Evolutionary conservation across 2,113 vertebrate species (phyloP), one percentile per base, ranked within the genome.

Genomic region (Urocynchramus pylzowi): DNA sequence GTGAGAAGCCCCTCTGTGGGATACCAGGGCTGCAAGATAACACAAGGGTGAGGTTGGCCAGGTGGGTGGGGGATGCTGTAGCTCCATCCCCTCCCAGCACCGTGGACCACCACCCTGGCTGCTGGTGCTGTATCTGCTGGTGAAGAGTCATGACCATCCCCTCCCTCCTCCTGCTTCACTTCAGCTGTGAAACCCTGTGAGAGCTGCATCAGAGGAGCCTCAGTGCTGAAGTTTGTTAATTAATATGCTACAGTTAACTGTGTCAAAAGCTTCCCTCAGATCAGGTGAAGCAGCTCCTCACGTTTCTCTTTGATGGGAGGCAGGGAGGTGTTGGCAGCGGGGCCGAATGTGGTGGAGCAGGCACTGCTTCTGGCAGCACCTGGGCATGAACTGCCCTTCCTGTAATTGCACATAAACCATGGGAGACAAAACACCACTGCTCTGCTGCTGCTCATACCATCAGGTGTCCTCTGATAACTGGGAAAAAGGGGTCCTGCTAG

Each of bases 181-280:
- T 56, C 54, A 74, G 86, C 93, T 94, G 74, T 84, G 94, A 93
- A 95, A 86, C 68, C 85, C 87, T 80, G 7, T 37, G 84, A 90
- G 91, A 88, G 35, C 57, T 89, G 35, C 67, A 74, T n/a, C 61
- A 81, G 74, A 89, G 64, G 39, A 95, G 47, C 77, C 53, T 69
- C 19, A 2, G 44, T 57, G 44, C 11, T 94, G 73, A 91, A 73
- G 42, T 80, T 92, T 87, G 83, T 96, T 97, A 97, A 97, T 96
- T 95, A 97, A 97, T 82, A 82, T 77, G 78, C 91, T 91, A 47
- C 73, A 77, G 22, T 96, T 91, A 94, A 89, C 89, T 79, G 84
- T 92, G 85, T 91, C 83, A 95, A 91, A 94, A 90, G 68, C 68
- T 89, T 95, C 87, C 94, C 87, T 73, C 74, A 93, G 96, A 94